Evolutionary conservation across 2,113 vertebrate genomes (phyloP), one percentile per base, ranked within the genome.

Genomic region (Mustela nigripes): DNA sequence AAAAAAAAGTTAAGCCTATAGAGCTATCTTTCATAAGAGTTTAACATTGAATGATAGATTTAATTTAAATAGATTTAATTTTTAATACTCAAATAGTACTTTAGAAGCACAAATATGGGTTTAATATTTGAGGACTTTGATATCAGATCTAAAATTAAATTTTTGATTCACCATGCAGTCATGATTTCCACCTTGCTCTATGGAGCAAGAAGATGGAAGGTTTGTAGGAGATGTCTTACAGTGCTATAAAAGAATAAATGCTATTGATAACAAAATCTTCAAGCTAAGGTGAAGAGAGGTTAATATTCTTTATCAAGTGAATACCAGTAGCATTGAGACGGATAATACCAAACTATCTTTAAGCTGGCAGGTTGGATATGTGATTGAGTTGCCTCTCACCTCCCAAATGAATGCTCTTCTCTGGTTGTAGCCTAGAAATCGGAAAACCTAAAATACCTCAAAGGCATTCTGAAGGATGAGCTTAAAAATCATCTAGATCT

Each of bases 11-110:
- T 31, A 36, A 36, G 39, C 62, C 50, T 91, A 45, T 79, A 78
- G 45, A 86, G 18, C 26, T 71, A 2, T 36, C 4, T 31, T 56
- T 89, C 63, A 93, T 88, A 39, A 94, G 95, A 95, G 60, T 67
- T 56, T 81, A 71, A 63, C 58, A 93, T 26, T 96, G 56, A 96
- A 90, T 31, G 45, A 78, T 78, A 78, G 74, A 48, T 31, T 76
- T 76, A 76, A 76, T 76, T 76, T 28, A 39, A 95, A 93, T 83
- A 93, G 93, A 85, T 81, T 80, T 95, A 93, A 95, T 90, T 91
- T 91, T 74, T 74, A 78, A 78, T 78, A 78, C 10, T 10, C 62
- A 94, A 80, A 39, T 39, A 94, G 12, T 36, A 63, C 60, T 63
- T 96, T 94, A 90, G 84, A 90, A 62, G 60, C 1, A 69, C 56